phyloP scores from a whole-genome alignment of 1,140 invertebrate genomes.

The Linepithema humile region DNA sequence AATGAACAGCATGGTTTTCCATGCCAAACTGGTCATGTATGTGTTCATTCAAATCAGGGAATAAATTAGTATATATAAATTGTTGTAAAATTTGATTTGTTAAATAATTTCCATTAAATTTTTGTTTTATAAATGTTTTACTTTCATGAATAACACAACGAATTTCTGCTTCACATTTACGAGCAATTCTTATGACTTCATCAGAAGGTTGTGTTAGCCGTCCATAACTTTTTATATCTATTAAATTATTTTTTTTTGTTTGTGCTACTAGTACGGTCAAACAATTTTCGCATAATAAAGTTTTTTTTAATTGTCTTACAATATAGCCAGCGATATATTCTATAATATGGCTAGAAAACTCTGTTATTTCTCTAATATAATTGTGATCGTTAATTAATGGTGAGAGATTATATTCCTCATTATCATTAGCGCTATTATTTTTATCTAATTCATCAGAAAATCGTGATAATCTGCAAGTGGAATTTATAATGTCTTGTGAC shows the following conservation, averaged over 20 bases:
- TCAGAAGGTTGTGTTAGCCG: background rate
- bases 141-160: background rate
- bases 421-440: background rate
- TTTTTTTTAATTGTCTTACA: background rate
- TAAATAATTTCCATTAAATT: background rate
- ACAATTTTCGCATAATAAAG: background rate
- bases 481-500: background rate
- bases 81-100: background rate
- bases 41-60: too few species aligned
- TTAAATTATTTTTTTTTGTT: background rate
- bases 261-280: background rate
- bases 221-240: background rate
- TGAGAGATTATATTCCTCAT: background rate
- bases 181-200: background rate
- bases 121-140: background rate
- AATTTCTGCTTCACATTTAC: slow-evolving; percentile 3
- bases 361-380: background rate
- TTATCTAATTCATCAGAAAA: background rate
- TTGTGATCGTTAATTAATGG: background rate
- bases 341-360: background rate
- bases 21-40: too few species aligned
- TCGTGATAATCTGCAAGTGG: background rate
- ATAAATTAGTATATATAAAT: background rate
- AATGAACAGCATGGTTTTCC: too few species aligned
- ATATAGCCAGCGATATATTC: background rate